Evolutionary conservation across 2,113 vertebrate genomes (phyloP), one percentile per base, ranked within the genome.

Genomic region (Psephotus haematonotus): DNA sequence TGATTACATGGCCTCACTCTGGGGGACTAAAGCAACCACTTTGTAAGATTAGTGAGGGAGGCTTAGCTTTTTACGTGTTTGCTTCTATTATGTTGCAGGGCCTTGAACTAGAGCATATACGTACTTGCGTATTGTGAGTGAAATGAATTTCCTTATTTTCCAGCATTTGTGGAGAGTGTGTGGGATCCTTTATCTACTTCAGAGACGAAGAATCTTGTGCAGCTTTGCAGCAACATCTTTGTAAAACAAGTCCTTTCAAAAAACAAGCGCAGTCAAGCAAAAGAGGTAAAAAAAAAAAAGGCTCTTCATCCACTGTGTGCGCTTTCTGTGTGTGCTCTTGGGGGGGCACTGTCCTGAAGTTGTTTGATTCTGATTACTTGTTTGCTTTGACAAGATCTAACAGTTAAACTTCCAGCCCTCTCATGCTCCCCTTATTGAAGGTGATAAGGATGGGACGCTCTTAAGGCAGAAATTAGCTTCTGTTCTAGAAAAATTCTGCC

Each of bases 111-210:
- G 17, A 74, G 47, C 1, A 0, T 43, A 13, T 50, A 77, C 68
- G 13, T 47, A 41, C 17, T 71, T 75, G 4, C 0, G 1, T 35
- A 43, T 59, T 11, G 6, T 62, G 33, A 55, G 50, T 89, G 10
- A 89, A 90, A 90, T 47, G 18, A 84, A 46, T 68, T 57, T 11
- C 3, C 47, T 4, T 35, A 44, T 25, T 82, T 64, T 59, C 27
- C 78, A 99, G 99, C 92, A 31, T 99, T 98, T 88, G 97, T 98
- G 63, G 98, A 99, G 81, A 97, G 97, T 79, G 95, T 99, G 46
- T 99, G 99, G 99, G 99, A 99, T 97, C 99, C 99, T 49, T 86
- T 99, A 96, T 99, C 99, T 23, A 80, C 97, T 29, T 97, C 96
- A 65, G 99, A 99, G 96, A 98, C 99, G 11, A 82, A 81, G 81